A percentile compares a stretch with the other conserved stretches of the same genome.
Conservation (phyloP, 2,888 invertebrate genomes). For the Stratiomys singularior region DNA sequence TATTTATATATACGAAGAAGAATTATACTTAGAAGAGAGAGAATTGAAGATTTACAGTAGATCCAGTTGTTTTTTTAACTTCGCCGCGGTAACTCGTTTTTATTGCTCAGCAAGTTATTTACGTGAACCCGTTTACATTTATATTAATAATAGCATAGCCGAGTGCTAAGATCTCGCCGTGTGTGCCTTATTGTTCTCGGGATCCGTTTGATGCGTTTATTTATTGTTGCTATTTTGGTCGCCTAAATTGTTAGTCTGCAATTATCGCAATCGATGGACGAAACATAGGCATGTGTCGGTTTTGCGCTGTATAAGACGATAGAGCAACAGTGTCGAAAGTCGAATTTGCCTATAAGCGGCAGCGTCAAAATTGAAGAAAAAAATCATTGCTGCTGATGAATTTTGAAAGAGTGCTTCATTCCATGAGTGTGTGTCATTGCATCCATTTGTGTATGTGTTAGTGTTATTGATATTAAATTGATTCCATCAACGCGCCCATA, state of each 20-base stretch:
- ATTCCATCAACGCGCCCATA: neutral
- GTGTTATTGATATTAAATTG: conserved; percentile 12
- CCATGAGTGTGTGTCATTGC: neutral
- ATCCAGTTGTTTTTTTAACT: conserved; percentile 46
- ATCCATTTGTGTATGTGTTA: neutral
- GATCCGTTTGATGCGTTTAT: too few relatives aligned
- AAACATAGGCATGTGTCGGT: too few relatives aligned
- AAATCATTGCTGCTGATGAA: conserved; percentile 22
- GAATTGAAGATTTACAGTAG: conserved; percentile 44
- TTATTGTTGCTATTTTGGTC: neutral
- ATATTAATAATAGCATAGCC: too few relatives aligned
- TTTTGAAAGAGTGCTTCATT: conserved; percentile 8
- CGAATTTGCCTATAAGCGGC: neutral
- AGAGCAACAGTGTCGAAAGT: neutral
- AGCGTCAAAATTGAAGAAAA: conserved; percentile 4
- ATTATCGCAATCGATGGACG: neutral
- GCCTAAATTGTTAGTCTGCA: neutral
- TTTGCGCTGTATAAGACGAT: neutral
- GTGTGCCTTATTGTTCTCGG: conserved; percentile 11
- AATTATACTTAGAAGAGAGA: neutral
- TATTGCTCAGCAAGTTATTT: conserved; percentile 21
- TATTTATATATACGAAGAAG: too few relatives aligned
- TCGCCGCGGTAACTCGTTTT: conserved; percentile 39
- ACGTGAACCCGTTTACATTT: neutral
- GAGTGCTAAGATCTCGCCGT: too few relatives aligned